Conservation (phyloP, 2,797 vertebrate species). For the Apogon hyalosoma region DNA sequence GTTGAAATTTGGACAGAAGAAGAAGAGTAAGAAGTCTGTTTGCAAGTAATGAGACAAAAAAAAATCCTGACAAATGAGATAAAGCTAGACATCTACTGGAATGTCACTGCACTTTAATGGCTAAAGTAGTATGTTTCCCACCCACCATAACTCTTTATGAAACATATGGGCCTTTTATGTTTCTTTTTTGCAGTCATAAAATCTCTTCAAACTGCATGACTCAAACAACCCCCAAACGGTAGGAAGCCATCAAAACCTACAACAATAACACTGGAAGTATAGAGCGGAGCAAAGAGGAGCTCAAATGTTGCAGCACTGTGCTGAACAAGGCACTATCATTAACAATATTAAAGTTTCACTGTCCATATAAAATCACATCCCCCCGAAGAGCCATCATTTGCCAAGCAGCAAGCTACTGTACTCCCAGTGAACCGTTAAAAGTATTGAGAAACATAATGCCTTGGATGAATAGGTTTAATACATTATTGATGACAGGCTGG, state of each 20-base stretch:
- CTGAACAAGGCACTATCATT: conserved; percentile 52
- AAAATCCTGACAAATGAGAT: too few relatives aligned
- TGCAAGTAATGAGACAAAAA: too few relatives aligned
- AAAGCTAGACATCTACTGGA: too few relatives aligned
- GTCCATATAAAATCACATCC: conserved; percentile 46
- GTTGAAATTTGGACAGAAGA: too few relatives aligned
- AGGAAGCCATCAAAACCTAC: conserved; percentile 18
- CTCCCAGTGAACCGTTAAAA: conserved; percentile 59
- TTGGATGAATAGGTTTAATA: conserved; percentile 74
- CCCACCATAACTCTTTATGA: too few relatives aligned
- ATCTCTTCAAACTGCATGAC: not conserved
- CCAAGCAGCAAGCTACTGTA: conserved; percentile 30
- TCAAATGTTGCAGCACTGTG: conserved; percentile 1
- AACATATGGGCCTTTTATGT: too few relatives aligned
- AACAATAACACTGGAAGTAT: not conserved
- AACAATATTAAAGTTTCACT: conserved; percentile 52
- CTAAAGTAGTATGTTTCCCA: too few relatives aligned
- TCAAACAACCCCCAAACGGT: conserved; percentile 12
- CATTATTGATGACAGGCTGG: conserved; percentile 75
- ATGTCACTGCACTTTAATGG: too few relatives aligned
- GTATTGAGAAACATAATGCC: conserved; percentile 66
- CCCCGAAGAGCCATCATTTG: conserved; percentile 47
- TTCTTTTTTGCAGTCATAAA: not conserved
- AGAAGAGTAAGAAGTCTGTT: too few relatives aligned
- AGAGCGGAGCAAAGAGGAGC: conserved; percentile 8